Base-by-base conservation (phyloP, 2,888 invertebrate genomes). In the Diabrotica balteata region DNA sequence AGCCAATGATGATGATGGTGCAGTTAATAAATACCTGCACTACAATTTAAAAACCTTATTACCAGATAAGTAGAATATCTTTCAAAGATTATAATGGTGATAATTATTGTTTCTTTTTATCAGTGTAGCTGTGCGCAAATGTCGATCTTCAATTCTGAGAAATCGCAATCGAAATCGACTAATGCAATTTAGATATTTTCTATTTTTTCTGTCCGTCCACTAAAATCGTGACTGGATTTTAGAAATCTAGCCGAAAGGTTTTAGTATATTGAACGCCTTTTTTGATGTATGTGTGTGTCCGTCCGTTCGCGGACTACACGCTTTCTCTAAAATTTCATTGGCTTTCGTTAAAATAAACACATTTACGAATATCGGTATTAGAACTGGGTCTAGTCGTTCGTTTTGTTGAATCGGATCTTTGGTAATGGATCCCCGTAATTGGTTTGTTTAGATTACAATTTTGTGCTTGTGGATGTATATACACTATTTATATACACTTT, bases 171-270 rank as follows among this genome's bases (percentile, higher is more conserved):
- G 70, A 63, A 70, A 65, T 66, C 53, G 50, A 50, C 22, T 49
- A 61, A 51, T 62, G 43, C 42, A n/a, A 11, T 62, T 62, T 54
- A 62, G 58, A 46, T 58, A 59, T 64, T 58, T 63, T 52, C 57
- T 50, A 49, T 66, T 62, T 46, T 71, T 66, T 66, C 47, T 17
- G 66, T 47, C 44, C 47, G 49, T 46, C 57, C 58, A 63, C 63
- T 63, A 70, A 74, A 73, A 77, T 78, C 78, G 79, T 79, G 77
- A 79, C 76, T 72, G 68, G 68, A 71, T 70, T 72, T 76, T 78
- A 79, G 78, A 80, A 79, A 80, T 80, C 77, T 77, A 68, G 79
- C 80, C 78, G 76, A 78, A 78, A 80, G 79, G 75, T 73, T 68
- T 66, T 64, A 65, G 59, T 66, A 65, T 72, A 71, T 73, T 66